Evolutionary conservation across 2,888 invertebrate species (phyloP).

Genomic region (Ypsolopha scabrella): DNA sequence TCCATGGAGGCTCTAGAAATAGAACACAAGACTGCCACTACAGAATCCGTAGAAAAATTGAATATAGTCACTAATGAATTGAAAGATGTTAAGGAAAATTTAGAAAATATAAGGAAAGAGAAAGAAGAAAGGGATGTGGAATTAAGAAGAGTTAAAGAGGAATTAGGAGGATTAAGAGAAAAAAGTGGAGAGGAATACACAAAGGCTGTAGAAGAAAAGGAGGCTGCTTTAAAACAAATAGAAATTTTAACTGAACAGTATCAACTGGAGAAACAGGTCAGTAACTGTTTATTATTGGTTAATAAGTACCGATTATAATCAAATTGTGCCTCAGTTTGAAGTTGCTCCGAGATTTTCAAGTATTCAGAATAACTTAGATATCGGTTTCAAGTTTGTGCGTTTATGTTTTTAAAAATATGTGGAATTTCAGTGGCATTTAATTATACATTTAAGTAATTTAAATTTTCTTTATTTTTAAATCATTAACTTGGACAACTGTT

Average conservation of each 20-base stretch:
- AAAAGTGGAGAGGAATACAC: slow-evolving; percentile 53
- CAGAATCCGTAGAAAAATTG: slow-evolving; percentile 51
- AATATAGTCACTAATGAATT: slow-evolving; percentile 38
- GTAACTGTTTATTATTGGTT: slow-evolving; percentile 13
- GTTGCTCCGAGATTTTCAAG: no score
- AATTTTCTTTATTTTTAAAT: no score
- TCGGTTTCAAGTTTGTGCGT: no score
- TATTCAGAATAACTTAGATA: no score
- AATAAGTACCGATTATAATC: no score
- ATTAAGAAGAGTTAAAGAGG: slow-evolving; percentile 42
- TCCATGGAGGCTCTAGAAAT: slow-evolving; percentile 54
- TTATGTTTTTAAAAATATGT: no score
- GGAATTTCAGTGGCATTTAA: no score
- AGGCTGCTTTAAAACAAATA: slow-evolving; percentile 40
- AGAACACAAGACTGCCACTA: slow-evolving; percentile 49
- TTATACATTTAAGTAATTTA: no score
- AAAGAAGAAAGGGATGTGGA: slow-evolving; percentile 43
- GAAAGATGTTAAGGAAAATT: slow-evolving; percentile 43
- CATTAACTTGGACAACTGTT: no score
- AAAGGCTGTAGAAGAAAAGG: slow-evolving; percentile 45
- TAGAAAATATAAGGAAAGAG: slow-evolving; percentile 40
- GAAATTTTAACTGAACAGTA: slow-evolving; percentile 37
- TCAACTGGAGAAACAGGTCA: slow-evolving; percentile 55
- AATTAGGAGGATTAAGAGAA: slow-evolving; percentile 39
- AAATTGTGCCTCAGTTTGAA: no score